Percentiles rank a stretch among this genome's conserved stretches.
Conservation (phyloP, 2,888 invertebrate species). For the Pristionchus fissidentatus region DNA sequence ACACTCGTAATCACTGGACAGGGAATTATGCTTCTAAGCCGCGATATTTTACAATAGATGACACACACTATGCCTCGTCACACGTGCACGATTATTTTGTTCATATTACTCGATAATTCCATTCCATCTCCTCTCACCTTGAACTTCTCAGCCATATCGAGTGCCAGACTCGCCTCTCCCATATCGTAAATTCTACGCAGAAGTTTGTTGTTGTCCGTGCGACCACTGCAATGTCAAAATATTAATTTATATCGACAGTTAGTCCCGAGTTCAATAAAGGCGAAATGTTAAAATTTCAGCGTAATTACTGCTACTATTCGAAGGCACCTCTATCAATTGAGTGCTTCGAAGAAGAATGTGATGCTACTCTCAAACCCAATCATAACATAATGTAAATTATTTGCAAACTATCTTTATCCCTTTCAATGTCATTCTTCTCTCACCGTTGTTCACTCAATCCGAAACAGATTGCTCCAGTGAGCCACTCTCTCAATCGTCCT, state of each 20-base stretch:
- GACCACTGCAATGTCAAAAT: neutral
- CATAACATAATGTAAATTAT: no score
- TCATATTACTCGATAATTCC: neutral
- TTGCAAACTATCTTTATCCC: no score
- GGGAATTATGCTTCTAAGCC: no score
- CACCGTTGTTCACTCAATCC: slow-evolving; percentile 44
- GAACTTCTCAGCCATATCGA: slow-evolving; percentile 47
- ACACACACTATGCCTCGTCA: neutral
- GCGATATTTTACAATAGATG: no score
- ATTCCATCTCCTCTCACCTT: neutral
- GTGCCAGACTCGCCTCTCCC: slow-evolving; percentile 40
- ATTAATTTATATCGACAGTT: no score
- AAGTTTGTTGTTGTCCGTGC: slow-evolving; percentile 33
- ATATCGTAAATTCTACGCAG: slow-evolving; percentile 40
- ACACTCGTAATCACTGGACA: no score
- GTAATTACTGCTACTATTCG: no score
- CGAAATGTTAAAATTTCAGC: no score
- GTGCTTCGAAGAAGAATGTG: no score
- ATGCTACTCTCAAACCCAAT: no score
- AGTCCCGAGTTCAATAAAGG: no score
- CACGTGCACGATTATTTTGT: neutral
- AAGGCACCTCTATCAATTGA: no score
- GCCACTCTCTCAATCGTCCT: neutral
- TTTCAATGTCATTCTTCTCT: neutral
- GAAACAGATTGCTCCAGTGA: neutral